Evolutionary conservation across 2,797 vertebrate genomes (phyloP).

Genomic region (Chiroxiphia lanceolata): DNA sequence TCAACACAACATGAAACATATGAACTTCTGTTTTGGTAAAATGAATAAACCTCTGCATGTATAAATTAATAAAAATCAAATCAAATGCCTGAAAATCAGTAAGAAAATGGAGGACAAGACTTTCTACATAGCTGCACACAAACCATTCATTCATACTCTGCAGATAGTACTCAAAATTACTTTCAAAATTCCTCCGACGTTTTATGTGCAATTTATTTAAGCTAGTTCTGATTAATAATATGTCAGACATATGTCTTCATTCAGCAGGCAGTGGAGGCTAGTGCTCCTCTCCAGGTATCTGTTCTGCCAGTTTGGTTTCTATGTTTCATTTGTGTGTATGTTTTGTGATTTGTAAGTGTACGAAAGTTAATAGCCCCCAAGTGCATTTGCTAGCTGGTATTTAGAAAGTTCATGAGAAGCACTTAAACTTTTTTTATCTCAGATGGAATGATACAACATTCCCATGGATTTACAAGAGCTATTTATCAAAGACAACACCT

Average conservation of each 20-base stretch:
- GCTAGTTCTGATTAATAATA: background rate
- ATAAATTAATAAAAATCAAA: background rate
- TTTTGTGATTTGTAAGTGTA: background rate
- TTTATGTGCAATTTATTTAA: background rate
- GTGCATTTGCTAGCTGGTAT: slow-evolving; percentile 41
- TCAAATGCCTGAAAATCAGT: background rate
- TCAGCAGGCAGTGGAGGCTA: background rate
- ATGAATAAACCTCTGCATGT: background rate
- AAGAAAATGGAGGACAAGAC: background rate
- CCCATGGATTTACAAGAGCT: slow-evolving; percentile 32
- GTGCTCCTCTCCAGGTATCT: background rate
- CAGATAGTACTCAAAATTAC: background rate
- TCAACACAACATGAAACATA: fast-evolving
- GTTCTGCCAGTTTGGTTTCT: background rate
- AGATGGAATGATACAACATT: slow-evolving; percentile 4
- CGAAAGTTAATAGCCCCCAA: slow-evolving; percentile 30
- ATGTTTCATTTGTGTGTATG: background rate
- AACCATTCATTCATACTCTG: background rate
- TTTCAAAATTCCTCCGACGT: background rate
- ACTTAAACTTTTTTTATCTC: slow-evolving; percentile 56
- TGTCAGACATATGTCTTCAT: background rate
- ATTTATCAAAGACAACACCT: slow-evolving; percentile 50
- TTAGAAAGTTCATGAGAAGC: slow-evolving; percentile 68
- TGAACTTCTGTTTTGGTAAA: background rate
- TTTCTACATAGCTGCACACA: background rate